These are phyloP conservation scores for Pteruthius melanotis DNA, from an alignment of 2,113 vertebrate species.

Conservation along the genomic window DNA sequence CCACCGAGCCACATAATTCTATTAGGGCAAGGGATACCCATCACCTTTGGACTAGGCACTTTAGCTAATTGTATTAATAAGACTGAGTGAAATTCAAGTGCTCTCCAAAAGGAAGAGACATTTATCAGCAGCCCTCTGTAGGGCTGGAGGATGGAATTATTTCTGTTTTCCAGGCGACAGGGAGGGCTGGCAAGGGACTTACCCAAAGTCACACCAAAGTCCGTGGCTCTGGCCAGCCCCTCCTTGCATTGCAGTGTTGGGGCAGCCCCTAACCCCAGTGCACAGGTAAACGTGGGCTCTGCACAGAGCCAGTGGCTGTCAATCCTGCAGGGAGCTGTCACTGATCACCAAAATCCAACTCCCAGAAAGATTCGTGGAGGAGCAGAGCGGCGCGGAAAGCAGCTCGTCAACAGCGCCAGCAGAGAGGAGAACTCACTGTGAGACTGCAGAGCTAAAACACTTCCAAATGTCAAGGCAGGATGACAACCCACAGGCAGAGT, in stretches of 20 bases:
- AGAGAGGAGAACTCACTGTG: neutral
- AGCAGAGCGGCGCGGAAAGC: neutral
- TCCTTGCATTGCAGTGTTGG: too few relatives aligned
- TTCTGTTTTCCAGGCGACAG: neutral
- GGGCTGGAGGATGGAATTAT: neutral
- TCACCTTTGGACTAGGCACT: neutral
- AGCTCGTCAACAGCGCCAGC: neutral
- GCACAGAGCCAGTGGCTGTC: neutral
- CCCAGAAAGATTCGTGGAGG: neutral
- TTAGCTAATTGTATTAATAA: neutral
- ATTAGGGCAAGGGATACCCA: neutral
- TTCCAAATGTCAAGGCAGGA: neutral
- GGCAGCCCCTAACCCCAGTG: neutral
- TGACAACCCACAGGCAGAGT: neutral
- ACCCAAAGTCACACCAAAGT: neutral
- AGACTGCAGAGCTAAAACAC: neutral
- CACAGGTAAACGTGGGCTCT: neutral
- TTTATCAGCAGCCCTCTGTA: neutral
- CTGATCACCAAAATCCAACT: neutral
- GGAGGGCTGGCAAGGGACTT: neutral
- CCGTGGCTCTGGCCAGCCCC: neutral
- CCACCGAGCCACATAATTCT: neutral
- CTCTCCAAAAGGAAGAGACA: neutral
- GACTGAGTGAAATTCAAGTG: neutral
- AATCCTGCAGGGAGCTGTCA: neutral